A percentile compares a stretch with the other conserved stretches of the same genome.
Conservation (phyloP, 2,888 invertebrate species). For the Macaria liturata region DNA sequence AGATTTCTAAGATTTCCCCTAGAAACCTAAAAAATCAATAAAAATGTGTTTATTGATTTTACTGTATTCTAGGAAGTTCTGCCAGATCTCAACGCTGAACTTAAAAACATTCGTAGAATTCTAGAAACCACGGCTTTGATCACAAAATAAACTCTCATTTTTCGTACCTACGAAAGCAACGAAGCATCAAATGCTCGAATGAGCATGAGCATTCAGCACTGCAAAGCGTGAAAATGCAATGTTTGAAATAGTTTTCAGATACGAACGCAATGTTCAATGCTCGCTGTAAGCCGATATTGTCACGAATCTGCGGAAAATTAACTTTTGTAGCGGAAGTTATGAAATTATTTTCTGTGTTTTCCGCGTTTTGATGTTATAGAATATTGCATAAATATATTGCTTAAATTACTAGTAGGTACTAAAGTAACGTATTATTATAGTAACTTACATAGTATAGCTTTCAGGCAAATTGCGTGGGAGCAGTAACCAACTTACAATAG, state of each 20-base stretch:
- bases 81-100: too few relatives aligned
- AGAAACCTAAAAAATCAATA: too few relatives aligned
- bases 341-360: background rate
- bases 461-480: too few relatives aligned
- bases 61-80: too few relatives aligned
- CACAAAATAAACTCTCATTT: background rate
- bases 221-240: constrained; percentile 44
- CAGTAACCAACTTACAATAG: too few relatives aligned
- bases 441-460: too few relatives aligned
- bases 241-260: constrained; percentile 33
- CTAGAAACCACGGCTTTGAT: background rate
- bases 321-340: constrained; percentile 1
- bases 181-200: background rate
- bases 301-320: constrained; percentile 6
- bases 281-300: constrained; percentile 16
- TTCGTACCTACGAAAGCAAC: constrained; percentile 3
- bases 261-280: constrained; percentile 36
- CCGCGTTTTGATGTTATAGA: too few relatives aligned
- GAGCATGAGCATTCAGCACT: constrained; percentile 15
- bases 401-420: too few relatives aligned
- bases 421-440: too few relatives aligned
- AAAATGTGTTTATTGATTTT: too few relatives aligned
- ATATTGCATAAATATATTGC: too few relatives aligned
- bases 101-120: background rate
- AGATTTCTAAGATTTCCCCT: too few relatives aligned